Evolutionary conservation across 2,888 invertebrate species (phyloP), one percentile per base, ranked within the genome.

Genomic region (Tanytarsus gracilentus): DNA sequence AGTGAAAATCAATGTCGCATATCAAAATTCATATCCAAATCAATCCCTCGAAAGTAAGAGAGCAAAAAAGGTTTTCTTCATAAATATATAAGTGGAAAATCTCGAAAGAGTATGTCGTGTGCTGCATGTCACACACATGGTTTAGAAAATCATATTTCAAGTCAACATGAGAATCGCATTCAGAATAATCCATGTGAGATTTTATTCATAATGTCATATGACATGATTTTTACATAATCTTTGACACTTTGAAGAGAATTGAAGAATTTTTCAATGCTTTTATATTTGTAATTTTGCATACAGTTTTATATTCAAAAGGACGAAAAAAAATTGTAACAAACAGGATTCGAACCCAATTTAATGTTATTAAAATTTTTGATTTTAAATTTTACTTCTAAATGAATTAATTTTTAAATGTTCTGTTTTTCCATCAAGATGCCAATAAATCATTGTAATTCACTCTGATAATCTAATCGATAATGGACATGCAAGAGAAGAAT

Each of bases 171-270:
- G 50, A 50, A 18, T 29, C 29, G 9, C 29, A 29, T n/a, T n/a
- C n/a, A n/a, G n/a, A n/a, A n/a, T n/a, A n/a, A n/a, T n/a, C n/a
- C n/a, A 44, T 25, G 27, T 25, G 25, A 25, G n/a, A 23, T 49
- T 52, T 26, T 21, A 56, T 56, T 40, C 40, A 56, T 56, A 40
- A 40, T 26, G 56, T 56, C 56, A 36, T 27, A 23, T 36, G 25
- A 56, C 56, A 56, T 56, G 56, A 26, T 27, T 56, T 56, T 40
- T 56, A 56, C 56, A 56, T 56, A 56, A 56, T 56, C 56, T 56
- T 23, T 44, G 44, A 44, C 44, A 44, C 36, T 14, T 36, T 36
- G 9, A 14, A 36, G n/a, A 4, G 14, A 36, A 16, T 36, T 36
- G 16, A 36, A 36, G 36, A 36, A 36, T 14, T 36, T 7, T 36